Percentiles rank a stretch among this genome's conserved stretches.
Conservation (phyloP, 2,113 vertebrate species). For the Nanorana parkeri region DNA sequence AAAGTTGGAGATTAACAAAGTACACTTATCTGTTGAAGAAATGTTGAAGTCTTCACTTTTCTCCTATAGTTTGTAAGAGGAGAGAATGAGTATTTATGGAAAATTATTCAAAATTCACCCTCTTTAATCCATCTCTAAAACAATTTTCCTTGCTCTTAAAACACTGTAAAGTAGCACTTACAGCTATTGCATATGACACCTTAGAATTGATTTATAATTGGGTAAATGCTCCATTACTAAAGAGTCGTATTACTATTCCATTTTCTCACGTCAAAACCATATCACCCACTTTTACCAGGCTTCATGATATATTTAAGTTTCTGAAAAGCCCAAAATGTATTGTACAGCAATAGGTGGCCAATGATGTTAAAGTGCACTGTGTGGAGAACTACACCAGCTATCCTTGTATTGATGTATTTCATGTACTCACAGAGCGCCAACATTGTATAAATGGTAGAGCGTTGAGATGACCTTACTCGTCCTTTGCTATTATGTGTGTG, state of each 20-base stretch:
- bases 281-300: conserved; percentile 29
- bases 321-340: not conserved
- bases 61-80: conserved; percentile 38
- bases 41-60: conserved; percentile 38
- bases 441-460: too few species aligned
- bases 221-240: conserved; percentile 56
- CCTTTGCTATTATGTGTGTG: too few species aligned
- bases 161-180: conserved; percentile 56
- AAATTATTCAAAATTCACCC: conserved; percentile 53
- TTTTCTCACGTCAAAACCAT: conserved; percentile 52
- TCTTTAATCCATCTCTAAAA: conserved; percentile 56
- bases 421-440: too few species aligned
- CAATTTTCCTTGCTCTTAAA: conserved; percentile 58
- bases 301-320: conserved; percentile 20
- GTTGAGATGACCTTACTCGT: too few species aligned
- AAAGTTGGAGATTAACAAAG: conserved; percentile 2
- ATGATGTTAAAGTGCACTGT: too few species aligned
- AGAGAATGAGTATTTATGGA: conserved; percentile 51
- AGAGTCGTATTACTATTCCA: conserved; percentile 51
- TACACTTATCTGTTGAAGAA: conserved; percentile 16
- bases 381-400: too few species aligned
- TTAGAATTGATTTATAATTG: conserved; percentile 56
- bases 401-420: too few species aligned
- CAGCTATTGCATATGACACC: conserved; percentile 48
- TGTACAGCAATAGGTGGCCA: too few species aligned